Evolutionary conservation across 2,888 invertebrate species (phyloP), one percentile per base, ranked within the genome.

Genomic region (Orchesella flavescens): DNA sequence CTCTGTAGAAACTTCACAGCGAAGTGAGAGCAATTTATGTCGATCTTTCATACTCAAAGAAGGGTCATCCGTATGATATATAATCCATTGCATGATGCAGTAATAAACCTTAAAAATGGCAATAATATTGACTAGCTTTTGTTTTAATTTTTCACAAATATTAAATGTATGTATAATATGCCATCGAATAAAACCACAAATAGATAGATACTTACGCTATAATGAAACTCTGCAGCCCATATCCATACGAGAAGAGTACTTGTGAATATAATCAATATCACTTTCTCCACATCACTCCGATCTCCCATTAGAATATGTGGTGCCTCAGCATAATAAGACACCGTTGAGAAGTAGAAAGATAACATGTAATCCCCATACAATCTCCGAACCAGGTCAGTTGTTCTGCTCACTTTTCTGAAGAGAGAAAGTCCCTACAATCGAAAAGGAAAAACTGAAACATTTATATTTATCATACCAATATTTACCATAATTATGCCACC

Each of bases 241-340:
- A 66, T n/a, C 66, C 66, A 66, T 10, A 43, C 44, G 1, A 43
- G 1, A 4, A 1, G 4, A 15, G 17, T 43, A 13, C 34, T 1
- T 3, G 13, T 15, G n/a, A 66, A 66, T 4, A 15, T 3, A 13
- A 17, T 9, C 43, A 66, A n/a, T n/a, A 66, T 43, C 1, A 43
- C 7, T 44, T 44, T 34, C 12, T 44, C 66, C 10, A 43, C 3
- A 43, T 66, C 34, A 10, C 66, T 43, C n/a, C 44, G 4, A 10
- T 66, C 10, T 7, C 66, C 66, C 5, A 43, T 1, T 4, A 2
- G 4, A 7, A 66, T 7, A n/a, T 66, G 66, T 4, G 66, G 66
- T 34, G 66, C 66, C 34, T 66, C 7, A 7, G 43, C 66, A 12
- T 43, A 66, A 66, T 44, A 66, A n/a, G 66, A 1, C 43, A 66